phyloP scores from a whole-genome alignment of 2,113 vertebrate species.

The Triplophysa dalaica region DNA sequence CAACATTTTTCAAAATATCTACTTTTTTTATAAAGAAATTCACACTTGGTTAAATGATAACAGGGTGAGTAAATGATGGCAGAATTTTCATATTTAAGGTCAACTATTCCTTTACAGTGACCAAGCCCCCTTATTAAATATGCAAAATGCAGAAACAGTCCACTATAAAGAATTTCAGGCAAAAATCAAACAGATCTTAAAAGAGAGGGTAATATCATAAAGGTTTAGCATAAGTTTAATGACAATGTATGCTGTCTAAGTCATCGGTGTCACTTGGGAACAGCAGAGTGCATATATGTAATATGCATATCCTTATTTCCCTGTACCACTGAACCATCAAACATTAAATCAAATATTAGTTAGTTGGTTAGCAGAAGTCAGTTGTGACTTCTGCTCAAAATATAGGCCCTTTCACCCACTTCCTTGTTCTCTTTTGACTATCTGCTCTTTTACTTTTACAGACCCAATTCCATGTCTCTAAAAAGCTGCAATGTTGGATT shows the following conservation, averaged over 20 bases:
- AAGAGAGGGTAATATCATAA: too few species aligned
- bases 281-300: not conserved
- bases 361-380: not conserved
- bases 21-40: too few species aligned
- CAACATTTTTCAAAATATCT: too few species aligned
- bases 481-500: not conserved
- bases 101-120: too few species aligned
- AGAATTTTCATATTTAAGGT: too few species aligned
- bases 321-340: not conserved
- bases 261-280: not conserved
- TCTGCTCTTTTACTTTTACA: not conserved
- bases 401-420: not conserved
- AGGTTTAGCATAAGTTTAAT: too few species aligned
- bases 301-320: not conserved
- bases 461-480: not conserved
- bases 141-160: too few species aligned
- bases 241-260: not conserved
- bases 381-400: slow-evolving; percentile 2
- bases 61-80: too few species aligned
- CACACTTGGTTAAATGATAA: too few species aligned
- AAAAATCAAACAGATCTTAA: too few species aligned
- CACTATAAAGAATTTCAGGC: too few species aligned
- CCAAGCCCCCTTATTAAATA: too few species aligned
- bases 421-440: slow-evolving; percentile 14
- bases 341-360: not conserved